A percentile compares a stretch with the other conserved stretches of the same genome.
These are phyloP conservation scores for Stenichneumon culpator DNA, from an alignment of 2,888 invertebrate genomes.

Conservation along the genomic window DNA sequence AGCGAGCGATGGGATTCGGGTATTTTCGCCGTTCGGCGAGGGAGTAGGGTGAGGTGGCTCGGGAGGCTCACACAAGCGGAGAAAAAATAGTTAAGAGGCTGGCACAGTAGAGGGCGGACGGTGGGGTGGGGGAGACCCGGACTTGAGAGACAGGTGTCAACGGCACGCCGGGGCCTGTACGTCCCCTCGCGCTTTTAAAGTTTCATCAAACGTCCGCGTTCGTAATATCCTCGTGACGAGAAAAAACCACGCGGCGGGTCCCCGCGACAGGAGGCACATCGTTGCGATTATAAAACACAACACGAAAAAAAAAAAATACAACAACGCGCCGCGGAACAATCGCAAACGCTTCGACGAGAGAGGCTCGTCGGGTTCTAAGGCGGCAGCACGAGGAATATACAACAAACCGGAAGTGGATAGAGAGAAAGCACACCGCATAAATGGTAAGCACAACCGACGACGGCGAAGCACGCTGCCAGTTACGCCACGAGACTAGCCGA, in stretches of 20 bases:
- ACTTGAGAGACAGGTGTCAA: slow-evolving; percentile 84
- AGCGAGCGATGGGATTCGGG: slow-evolving; percentile 77
- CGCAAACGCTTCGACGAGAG: neutral
- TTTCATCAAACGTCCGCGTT: slow-evolving; percentile 57
- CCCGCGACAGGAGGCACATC: slow-evolving; percentile 3
- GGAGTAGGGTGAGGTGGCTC: slow-evolving; percentile 61
- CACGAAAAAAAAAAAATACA: neutral
- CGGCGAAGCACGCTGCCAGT: slow-evolving; percentile 65
- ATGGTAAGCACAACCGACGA: slow-evolving; percentile 68
- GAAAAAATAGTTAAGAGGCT: slow-evolving; percentile 84
- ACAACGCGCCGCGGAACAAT: neutral
- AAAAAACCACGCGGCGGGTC: slow-evolving; percentile 14
- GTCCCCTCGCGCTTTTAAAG: slow-evolving; percentile 69
- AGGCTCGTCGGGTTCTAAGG: slow-evolving; percentile 32
- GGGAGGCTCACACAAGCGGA: slow-evolving; percentile 75
- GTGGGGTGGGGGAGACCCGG: slow-evolving; percentile 82
- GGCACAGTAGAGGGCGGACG: slow-evolving; percentile 84
- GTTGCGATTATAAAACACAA: neutral
- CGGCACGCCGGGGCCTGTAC: slow-evolving; percentile 80
- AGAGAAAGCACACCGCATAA: slow-evolving; percentile 66
- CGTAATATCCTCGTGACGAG: slow-evolving; percentile 18
- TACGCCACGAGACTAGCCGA: slow-evolving; percentile 68
- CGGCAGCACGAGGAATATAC: slow-evolving; percentile 53
- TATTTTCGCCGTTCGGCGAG: slow-evolving; percentile 79
- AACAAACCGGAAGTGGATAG: slow-evolving; percentile 65